Base-by-base conservation (phyloP, 2,888 invertebrate species). In the Dysmachus trigonus region DNA sequence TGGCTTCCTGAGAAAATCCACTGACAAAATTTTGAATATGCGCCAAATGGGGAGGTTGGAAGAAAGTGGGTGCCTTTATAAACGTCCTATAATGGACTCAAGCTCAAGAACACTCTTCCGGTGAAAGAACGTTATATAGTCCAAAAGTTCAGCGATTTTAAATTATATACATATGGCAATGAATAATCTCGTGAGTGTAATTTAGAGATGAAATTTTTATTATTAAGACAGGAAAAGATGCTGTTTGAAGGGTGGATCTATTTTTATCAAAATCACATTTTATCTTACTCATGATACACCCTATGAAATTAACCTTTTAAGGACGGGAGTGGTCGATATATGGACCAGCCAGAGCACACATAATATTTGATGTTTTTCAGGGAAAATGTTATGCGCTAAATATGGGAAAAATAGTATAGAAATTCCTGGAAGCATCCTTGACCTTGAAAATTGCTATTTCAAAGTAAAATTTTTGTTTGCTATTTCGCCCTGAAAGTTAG, bases 21-120 rank as follows among this genome's bases (percentile, higher is more conserved):
- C 71, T 83, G 83, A 83, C 72, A 83, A 72, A 33, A 72, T 62
- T 83, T 83, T 83, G 83, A 83, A 83, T 41, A 8, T 8, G 72
- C 83, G 83, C 83, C 83, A 83, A 83, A 41, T 18, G 31, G 77
- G 41, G 15, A 18, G 18, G 41, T 22, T 62, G 27, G 62, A 62
- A 30, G n/a, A 33, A 27, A 81, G 51, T 53, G 53, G 27, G 4
- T 22, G 13, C 18, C 47, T 38, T 38, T 72, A 7, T n/a, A 62
- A 41, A 72, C 83, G 71, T 72, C 72, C 83, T 38, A 38, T 33
- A 38, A 15, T 15, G n/a, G 18, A 62, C 8, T 53, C 22, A 53
- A 53, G 41, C 27, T 77, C 30, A 77, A 38, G 38, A 8, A 10
- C 53, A 18, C 53, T 53, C 53, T 47, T 77, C 47, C 47, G 77